Conservation (phyloP, 2,888 invertebrate species). For the Cosmopolites sordidus region DNA sequence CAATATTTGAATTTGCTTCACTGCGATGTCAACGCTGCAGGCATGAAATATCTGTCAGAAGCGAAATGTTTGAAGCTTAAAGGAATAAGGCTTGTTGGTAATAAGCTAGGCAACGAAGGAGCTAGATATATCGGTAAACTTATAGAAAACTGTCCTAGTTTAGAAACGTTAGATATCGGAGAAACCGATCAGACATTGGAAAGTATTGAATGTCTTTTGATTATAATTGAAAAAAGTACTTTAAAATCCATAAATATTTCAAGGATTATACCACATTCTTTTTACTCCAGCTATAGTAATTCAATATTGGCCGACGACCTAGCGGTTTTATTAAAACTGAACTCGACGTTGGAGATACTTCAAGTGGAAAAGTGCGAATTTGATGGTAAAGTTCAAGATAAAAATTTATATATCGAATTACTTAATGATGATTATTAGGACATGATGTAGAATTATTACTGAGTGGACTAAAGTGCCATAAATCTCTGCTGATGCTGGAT, state of each 20-base stretch:
- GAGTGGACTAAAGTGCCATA: slow-evolving; percentile 52
- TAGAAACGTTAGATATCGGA: slow-evolving; percentile 55
- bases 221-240: slow-evolving; percentile 46
- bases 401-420: no score
- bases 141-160: slow-evolving; percentile 47
- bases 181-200: slow-evolving; percentile 56
- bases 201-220: slow-evolving; percentile 54
- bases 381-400: slow-evolving; percentile 43
- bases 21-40: slow-evolving; percentile 52
- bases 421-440: no score
- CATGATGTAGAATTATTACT: slow-evolving; percentile 58
- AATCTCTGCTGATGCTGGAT: slow-evolving; percentile 55
- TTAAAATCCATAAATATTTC: slow-evolving; percentile 47
- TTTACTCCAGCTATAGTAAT: slow-evolving; percentile 31
- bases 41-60: slow-evolving; percentile 35
- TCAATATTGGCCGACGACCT: slow-evolving; percentile 53
- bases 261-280: slow-evolving; percentile 42
- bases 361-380: slow-evolving; percentile 59
- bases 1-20: slow-evolving; percentile 55
- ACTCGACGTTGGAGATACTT: slow-evolving; percentile 51
- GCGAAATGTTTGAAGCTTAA: slow-evolving; percentile 47
- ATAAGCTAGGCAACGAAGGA: slow-evolving; percentile 55
- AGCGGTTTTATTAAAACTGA: slow-evolving; percentile 39
- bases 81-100: slow-evolving; percentile 56
- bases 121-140: slow-evolving; percentile 53